Evolutionary conservation across 2,797 vertebrate genomes (phyloP).

Genomic region (Anabacerthia variegaticeps): DNA sequence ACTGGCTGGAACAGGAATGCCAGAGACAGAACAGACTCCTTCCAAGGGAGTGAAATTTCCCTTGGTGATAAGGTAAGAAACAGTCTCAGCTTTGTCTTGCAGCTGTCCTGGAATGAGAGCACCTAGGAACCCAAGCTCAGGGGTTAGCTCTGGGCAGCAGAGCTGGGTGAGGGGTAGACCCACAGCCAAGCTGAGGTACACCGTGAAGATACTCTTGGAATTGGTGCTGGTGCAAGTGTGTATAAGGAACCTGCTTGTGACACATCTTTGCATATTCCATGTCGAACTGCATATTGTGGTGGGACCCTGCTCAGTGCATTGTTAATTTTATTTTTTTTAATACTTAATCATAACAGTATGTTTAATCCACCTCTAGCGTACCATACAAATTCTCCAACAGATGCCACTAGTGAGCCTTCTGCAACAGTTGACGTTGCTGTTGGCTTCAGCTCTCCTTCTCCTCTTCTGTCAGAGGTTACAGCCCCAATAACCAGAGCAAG

Average conservation of each 20-base stretch:
- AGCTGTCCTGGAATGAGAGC: not conserved
- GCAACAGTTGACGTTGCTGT: accelerated
- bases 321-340: not conserved
- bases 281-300: accelerated
- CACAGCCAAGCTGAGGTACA: not conserved
- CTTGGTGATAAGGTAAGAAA: not conserved
- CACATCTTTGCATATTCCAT: not conserved
- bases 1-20: not conserved
- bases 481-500: not conserved
- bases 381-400: not conserved
- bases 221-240: not conserved
- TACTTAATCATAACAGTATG: not conserved
- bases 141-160: not conserved
- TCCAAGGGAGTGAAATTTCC: not conserved
- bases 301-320: not conserved
- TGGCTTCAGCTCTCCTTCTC: not conserved
- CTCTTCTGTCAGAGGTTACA: not conserved
- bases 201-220: not conserved
- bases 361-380: not conserved
- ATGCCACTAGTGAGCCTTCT: not conserved
- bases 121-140: not conserved
- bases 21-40: not conserved
- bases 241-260: not conserved
- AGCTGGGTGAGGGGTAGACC: not conserved
- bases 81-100: not conserved